Percentiles rank a stretch among this genome's conserved stretches.
Conservation (phyloP, 2,113 vertebrate genomes). For the Eidolon helvum region DNA sequence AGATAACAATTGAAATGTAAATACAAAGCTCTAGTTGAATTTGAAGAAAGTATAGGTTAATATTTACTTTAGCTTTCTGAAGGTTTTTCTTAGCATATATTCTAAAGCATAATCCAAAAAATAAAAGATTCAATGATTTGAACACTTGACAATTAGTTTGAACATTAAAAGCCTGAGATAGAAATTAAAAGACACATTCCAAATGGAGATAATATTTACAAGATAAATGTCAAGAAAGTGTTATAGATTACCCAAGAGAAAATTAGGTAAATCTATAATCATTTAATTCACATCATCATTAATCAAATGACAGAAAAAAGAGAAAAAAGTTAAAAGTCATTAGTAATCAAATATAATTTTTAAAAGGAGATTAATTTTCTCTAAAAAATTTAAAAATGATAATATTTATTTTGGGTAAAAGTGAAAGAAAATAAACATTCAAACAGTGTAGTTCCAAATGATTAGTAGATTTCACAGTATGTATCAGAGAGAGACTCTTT, state of each 20-base stretch:
- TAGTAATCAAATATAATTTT: neutral
- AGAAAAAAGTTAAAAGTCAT: neutral
- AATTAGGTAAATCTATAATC: neutral
- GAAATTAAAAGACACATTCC: neutral
- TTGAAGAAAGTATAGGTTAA: neutral
- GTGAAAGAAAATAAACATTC: neutral
- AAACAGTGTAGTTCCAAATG: neutral
- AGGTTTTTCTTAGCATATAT: neutral
- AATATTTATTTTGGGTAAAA: neutral
- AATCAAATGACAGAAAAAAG: neutral
- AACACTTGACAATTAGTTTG: neutral
- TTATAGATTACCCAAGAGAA: neutral
- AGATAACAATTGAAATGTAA: neutral
- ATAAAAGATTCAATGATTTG: neutral
- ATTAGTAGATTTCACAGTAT: neutral
- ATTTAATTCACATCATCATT: neutral
- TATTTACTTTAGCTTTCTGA: neutral
- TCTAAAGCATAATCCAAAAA: neutral
- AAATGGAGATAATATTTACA: neutral
- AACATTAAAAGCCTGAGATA: neutral
- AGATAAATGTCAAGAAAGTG: neutral
- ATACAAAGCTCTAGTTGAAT: neutral
- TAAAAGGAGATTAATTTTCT: neutral
- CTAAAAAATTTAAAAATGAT: neutral
- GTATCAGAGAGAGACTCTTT: neutral